These are phyloP conservation scores for Gonioctena quinquepunctata DNA, from an alignment of 1,140 invertebrate species.

Conservation along the genomic window DNA sequence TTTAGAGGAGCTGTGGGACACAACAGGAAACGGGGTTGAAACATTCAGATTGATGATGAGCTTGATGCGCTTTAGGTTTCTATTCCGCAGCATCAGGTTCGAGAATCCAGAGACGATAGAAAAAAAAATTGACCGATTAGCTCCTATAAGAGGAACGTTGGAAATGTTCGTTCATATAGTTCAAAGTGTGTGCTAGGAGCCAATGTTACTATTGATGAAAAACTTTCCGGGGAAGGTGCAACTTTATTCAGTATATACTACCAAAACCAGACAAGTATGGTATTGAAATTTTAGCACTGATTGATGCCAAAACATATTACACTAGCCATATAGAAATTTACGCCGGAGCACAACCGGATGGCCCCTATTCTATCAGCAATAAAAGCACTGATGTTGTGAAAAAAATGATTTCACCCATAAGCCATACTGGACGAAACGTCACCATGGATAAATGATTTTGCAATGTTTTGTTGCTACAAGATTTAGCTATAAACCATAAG, in stretches of 20 bases:
- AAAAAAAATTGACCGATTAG: too few species aligned
- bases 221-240: too few species aligned
- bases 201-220: slow-evolving; percentile 53
- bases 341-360: slow-evolving; percentile 7
- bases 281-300: slow-evolving; percentile 35
- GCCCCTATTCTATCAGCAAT: slow-evolving; percentile 8
- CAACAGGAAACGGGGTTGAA: slow-evolving; percentile 45
- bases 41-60: slow-evolving; percentile 46
- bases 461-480: not conserved
- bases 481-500: not conserved
- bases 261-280: slow-evolving; percentile 58
- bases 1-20: slow-evolving; percentile 34
- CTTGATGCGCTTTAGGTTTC: slow-evolving; percentile 47
- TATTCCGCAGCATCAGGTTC: slow-evolving; percentile 30
- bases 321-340: slow-evolving; percentile 10
- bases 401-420: not conserved
- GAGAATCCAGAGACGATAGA: slow-evolving; percentile 26
- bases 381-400: slow-evolving; percentile 9
- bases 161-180: slow-evolving; percentile 39
- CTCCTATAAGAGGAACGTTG: slow-evolving; percentile 49
- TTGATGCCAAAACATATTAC: slow-evolving; percentile 37
- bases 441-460: slow-evolving; percentile 10
- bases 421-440: slow-evolving; percentile 1
- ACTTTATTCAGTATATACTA: slow-evolving; percentile 46
- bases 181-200: slow-evolving; percentile 31